These are phyloP conservation scores for Drosophila pectinifera DNA, from an alignment of 1,140 invertebrate genomes.

Conservation along the genomic window DNA sequence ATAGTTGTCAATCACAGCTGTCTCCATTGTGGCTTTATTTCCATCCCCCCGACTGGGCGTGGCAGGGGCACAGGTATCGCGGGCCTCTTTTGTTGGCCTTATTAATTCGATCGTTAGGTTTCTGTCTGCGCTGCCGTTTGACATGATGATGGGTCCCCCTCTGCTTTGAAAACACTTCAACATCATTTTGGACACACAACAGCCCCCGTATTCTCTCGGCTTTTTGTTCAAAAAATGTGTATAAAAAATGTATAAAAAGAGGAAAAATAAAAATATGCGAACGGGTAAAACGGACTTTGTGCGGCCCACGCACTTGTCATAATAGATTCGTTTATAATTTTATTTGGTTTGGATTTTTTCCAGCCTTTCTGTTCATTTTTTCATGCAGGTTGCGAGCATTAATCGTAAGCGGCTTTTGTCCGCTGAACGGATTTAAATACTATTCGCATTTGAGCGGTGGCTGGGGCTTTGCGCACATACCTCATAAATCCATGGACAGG, in stretches of 20 bases:
- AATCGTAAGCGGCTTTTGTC: conserved; percentile 69
- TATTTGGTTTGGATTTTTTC: conserved; percentile 45
- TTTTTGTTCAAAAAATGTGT: conserved; percentile 30
- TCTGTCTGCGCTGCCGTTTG: conserved; percentile 71
- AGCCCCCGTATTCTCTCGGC: conserved; percentile 42
- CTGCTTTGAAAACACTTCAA: conserved; percentile 44
- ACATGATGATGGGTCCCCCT: conserved; percentile 66
- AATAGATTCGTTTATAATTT: conserved; percentile 80
- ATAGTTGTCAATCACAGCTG: conserved; percentile 78
- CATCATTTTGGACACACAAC: conserved; percentile 58
- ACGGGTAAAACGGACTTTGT: conserved; percentile 37
- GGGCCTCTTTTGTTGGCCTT: conserved; percentile 52
- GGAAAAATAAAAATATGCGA: conserved; percentile 17
- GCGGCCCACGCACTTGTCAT: conserved; percentile 78
- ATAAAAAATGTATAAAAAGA: conserved; percentile 1
- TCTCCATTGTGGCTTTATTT: conserved; percentile 44
- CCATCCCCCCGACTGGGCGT: conserved; percentile 30
- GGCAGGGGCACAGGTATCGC: conserved; percentile 41
- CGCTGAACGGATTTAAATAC: conserved; percentile 58
- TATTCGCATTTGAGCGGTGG: conserved; percentile 30
- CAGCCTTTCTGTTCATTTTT: conserved; percentile 14
- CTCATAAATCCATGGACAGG: conserved; percentile 76
- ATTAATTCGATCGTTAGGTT: conserved; percentile 67
- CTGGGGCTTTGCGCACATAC: conserved; percentile 43
- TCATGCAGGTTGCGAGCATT: conserved; percentile 62